phyloP scores from a whole-genome alignment of 2,888 invertebrate genomes.

The Cephus rjabovi region DNA sequence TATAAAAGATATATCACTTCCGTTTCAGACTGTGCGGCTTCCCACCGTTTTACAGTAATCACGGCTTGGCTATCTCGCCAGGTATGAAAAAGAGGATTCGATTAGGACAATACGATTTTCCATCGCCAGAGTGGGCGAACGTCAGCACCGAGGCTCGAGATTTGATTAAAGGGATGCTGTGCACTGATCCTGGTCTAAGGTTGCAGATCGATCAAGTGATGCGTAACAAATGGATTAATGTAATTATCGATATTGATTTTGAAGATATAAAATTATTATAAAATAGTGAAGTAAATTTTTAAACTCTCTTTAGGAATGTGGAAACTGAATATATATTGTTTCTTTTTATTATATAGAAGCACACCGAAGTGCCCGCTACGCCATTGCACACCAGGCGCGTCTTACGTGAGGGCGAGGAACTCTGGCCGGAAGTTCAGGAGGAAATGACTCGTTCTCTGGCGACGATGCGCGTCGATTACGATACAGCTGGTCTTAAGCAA shows the following conservation, averaged over 20 bases:
- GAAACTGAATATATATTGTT: neutral
- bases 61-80: conserved; percentile 97
- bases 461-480: conserved; percentile 98
- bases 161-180: conserved; percentile 93
- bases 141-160: conserved; percentile 96
- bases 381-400: conserved; percentile 92
- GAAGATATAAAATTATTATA: neutral
- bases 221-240: conserved; percentile 87
- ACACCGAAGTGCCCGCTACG: conserved; percentile 92
- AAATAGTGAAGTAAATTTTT: neutral
- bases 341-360: conserved; percentile 68
- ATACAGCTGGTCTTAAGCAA: conserved; percentile 88
- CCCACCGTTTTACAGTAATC: conserved; percentile 98
- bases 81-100: conserved; percentile 98
- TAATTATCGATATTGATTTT: conserved; percentile 66
- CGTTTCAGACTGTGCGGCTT: conserved; percentile 87
- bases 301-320: neutral
- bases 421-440: conserved; percentile 98
- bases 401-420: conserved; percentile 89
- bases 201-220: conserved; percentile 92
- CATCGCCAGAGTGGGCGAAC: conserved; percentile 94
- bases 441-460: conserved; percentile 98
- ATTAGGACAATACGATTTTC: conserved; percentile 97
- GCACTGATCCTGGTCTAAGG: conserved; percentile 92
- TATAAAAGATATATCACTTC: neutral